phyloP scores from a whole-genome alignment of 2,797 vertebrate species.

The Chaenodraco wilsoni region DNA sequence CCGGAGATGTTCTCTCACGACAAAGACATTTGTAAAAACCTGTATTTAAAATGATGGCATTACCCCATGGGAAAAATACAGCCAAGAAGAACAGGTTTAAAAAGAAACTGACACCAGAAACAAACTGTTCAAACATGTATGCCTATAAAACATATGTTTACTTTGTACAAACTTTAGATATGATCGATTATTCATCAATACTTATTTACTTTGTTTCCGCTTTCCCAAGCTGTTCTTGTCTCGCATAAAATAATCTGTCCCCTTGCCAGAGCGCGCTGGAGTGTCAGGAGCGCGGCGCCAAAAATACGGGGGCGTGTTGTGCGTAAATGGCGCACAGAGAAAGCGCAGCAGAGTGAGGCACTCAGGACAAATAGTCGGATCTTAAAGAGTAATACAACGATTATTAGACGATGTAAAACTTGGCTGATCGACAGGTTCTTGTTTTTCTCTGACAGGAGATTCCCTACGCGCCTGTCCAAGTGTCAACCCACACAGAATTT shows the following conservation, averaged over 20 bases:
- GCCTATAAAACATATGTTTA: not conserved
- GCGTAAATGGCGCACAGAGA: constrained; percentile 46
- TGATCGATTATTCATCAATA: not conserved
- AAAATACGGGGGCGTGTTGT: constrained; percentile 52
- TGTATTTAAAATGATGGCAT: not conserved
- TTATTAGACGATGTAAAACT: constrained; percentile 49
- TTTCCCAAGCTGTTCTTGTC: not conserved
- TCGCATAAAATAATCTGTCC: constrained; percentile 24
- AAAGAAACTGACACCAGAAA: not conserved
- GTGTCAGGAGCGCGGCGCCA: constrained; percentile 54
- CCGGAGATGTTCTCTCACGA: not conserved
- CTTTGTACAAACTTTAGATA: not conserved
- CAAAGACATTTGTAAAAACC: not conserved
- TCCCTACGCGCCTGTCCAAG: constrained; percentile 61
- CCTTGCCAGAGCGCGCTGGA: constrained; percentile 28
- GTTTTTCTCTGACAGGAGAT: constrained; percentile 71
- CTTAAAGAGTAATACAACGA: not conserved
- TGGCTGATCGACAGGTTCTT: constrained; percentile 57
- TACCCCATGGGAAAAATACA: not conserved
- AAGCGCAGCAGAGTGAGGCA: constrained; percentile 5
- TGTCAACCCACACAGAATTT: constrained; percentile 1
- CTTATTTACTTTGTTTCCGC: not conserved
- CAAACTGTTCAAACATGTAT: not conserved
- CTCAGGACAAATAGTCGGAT: not conserved
- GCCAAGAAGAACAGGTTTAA: not conserved